A percentile compares a stretch with the other conserved stretches of the same genome.
Evolutionary conservation across 2,113 vertebrate genomes (phyloP).

Genomic region (Motacilla alba): DNA sequence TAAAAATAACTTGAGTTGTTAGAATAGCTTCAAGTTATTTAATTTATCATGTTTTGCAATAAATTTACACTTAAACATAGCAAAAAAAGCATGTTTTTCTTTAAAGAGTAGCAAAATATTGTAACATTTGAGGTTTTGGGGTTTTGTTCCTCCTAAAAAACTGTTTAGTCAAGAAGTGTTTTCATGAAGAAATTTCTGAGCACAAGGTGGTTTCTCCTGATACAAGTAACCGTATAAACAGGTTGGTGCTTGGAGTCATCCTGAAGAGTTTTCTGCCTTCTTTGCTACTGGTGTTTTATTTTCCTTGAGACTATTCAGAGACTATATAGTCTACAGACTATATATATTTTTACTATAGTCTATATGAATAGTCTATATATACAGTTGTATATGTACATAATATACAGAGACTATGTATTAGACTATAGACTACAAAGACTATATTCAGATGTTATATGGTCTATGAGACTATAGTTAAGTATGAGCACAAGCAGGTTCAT

Average conservation of each 20-base stretch:
- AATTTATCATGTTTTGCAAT: neutral
- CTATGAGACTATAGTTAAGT: neutral
- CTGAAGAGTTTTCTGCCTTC: neutral
- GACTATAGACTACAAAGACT: neutral
- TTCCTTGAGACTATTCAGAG: neutral
- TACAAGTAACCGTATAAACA: neutral
- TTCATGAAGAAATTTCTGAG: neutral
- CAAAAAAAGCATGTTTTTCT: neutral
- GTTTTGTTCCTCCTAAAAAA: neutral
- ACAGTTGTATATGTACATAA: neutral
- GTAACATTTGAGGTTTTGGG: neutral
- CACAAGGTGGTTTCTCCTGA: neutral
- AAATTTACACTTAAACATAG: neutral
- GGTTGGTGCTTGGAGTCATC: neutral
- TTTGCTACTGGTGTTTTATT: neutral
- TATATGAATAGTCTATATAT: neutral
- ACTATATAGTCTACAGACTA: neutral
- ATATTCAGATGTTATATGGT: neutral
- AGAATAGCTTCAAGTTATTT: neutral
- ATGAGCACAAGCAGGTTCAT: neutral
- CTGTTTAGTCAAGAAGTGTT: neutral
- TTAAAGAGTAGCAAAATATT: neutral
- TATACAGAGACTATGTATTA: neutral
- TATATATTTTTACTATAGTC: neutral
- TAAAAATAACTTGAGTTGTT: neutral